Base-by-base conservation (phyloP, 2,797 vertebrate genomes). In the Sternotherus odoratus region DNA sequence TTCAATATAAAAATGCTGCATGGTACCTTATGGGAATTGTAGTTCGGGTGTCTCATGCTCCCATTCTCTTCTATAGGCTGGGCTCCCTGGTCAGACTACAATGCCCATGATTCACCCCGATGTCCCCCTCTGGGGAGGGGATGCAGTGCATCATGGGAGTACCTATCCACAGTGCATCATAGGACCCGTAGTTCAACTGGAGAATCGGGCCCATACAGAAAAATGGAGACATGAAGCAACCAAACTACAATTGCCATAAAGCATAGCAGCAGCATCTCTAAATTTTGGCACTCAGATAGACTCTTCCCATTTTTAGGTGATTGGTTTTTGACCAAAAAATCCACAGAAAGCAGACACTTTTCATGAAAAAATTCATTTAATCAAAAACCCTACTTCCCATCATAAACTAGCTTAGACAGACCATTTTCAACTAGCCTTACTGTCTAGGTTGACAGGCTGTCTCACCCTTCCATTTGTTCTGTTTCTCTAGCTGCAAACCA, bases 281-380 rank as follows among this genome's bases (percentile, higher is more conserved):
- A 10, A n/a, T 66, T 19, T 66, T n/a, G 33, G 60, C n/a, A 19
- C n/a, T 66, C 33, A 66, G 33, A 66, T 13, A 30, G 28, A 66
- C 77, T 3, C 11, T 79, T 66, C 19, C 57, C 30, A 6, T 6
- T 60, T 88, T 28, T 3, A 88, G 60, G 6, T 81, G 77, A 19
- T 51, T 30, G 0, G 0, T 4, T 85, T 53, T 5, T 81, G 28
- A 83, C 11, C 56, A 83, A 79, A 0, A 2, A 21, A 2, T 12
- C 2, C 2, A 0, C 23, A 51, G 11, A 21, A 51, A 60, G 17
- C 33, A 51, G n/a, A 26, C 15, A 23, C 16, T 60, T 87, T 83
- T 77, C 36, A n/a, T 26, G 43, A 56, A 57, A 84, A 12, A 0
- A 0, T 3, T 19, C 17, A 66, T n/a, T 36, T 66, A 19, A 36